Base-by-base conservation (phyloP, 2,888 invertebrate genomes). In the Scaptomyza parva region DNA sequence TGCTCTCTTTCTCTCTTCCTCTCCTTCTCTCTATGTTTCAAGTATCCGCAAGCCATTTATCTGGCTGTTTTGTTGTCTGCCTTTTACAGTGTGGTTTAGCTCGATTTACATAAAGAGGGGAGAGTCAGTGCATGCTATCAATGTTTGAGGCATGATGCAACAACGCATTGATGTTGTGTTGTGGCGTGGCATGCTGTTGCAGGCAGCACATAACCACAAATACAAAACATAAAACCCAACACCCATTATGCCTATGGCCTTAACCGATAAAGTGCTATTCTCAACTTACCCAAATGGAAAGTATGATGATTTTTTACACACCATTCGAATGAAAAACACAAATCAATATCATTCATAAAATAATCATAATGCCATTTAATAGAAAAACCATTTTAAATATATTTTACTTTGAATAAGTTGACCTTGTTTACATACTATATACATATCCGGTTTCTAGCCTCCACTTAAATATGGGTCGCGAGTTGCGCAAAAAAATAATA, bases 101-200 rank as follows among this genome's bases (percentile, higher is more conserved):
- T 30, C 45, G 39, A 63, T 63, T 59, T 63, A 24, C 62, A 51
- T 35, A 45, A 26, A 7, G 26, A 26, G 6, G n/a, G 6, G n/a
- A 2, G 12, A 33, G 17, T 4, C 47, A 17, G 4, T n/a, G n/a
- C 18, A 44, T 44, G 18, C 9, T 45, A 63, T 26, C 22, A 44
- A 45, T 59, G 40, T 58, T 45, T 44, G 3, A 47, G 47, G 22
- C 72, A 54, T 30, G 47, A 50, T 52, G 57, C 30, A 67, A 18
- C 35, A 18, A 18, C 35, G 18, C 62, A 72, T 52, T 63, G 59
- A 45, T 59, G 50, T 52, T 58, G 62, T 44, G n/a, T n/a, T n/a
- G n/a, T n/a, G n/a, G n/a, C 51, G 17, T 41, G 33, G 17, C 66
- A n/a, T 44, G 14, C 48, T 39, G 14, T n/a, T 28, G 22, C 20